Evolutionary conservation across 2,888 invertebrate genomes (phyloP), one percentile per base, ranked within the genome.

Genomic region (Acleris literana): DNA sequence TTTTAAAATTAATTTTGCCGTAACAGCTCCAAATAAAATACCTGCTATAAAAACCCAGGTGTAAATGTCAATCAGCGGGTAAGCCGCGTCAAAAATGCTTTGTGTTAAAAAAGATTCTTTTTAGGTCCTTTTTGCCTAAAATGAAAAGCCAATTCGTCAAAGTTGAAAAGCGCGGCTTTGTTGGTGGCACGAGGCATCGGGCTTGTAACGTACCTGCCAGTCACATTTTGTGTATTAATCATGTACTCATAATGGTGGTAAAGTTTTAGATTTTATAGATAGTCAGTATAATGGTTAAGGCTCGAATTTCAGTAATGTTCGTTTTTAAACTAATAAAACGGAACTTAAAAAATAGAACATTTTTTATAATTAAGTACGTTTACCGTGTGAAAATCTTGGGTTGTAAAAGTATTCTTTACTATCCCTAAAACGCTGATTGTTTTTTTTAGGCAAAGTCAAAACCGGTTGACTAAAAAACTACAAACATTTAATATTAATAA

Each of bases 81-180:
- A 68, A 69, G 69, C 52, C 69, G 68, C 53, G 65, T 61, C 59
- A 70, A 74, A 74, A 75, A 71, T 68, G 70, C 72, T 74, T 76
- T 76, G 73, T 73, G 71, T 63, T 51, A 64, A 74, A 73, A 72
- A 74, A 69, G 60, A 62, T 69, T 66, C 68, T 66, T 69, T 65
- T 64, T 57, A 17, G 33, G 20, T 22, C 52, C 22, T 17, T 66
- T 62, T 62, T 57, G 53, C 52, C 46, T 57, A 55, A 67, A 62
- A 68, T 62, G 65, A 68, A 73, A 76, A 64, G 69, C 69, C 75
- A 69, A 75, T 75, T 71, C 72, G 74, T 75, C 73, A 74, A 68
- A 72, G 68, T 64, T 70, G 68, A 67, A 69, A 69, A 69, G 69
- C 68, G 51, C 58, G 68, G 55, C 65, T 64, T 68, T 68, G 68